phyloP scores from a whole-genome alignment of 2,113 vertebrate species.

The Prochilodus magdalenae region DNA sequence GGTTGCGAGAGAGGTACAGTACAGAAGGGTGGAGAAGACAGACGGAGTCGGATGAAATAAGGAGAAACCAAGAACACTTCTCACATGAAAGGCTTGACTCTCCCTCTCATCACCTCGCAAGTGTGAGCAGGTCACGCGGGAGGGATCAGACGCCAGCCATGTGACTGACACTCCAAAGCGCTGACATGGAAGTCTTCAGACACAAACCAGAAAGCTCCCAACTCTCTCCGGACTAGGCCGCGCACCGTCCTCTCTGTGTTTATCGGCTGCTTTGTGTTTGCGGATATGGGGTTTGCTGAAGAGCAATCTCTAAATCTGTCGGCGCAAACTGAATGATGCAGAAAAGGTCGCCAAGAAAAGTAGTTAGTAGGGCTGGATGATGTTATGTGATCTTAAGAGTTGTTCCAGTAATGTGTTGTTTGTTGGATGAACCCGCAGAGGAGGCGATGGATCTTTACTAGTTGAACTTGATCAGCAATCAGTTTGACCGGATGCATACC shows the following conservation, averaged over 20 bases:
- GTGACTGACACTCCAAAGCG: slow-evolving; percentile 46
- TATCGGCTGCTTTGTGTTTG: background rate
- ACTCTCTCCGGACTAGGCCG: background rate
- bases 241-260: background rate
- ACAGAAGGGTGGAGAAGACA: slow-evolving; percentile 29
- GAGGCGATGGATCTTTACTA: too few species aligned
- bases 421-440: too few species aligned
- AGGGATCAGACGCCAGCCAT: slow-evolving; percentile 31
- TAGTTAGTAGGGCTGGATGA: background rate
- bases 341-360: background rate
- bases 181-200: slow-evolving; percentile 23
- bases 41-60: slow-evolving; percentile 32
- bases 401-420: too few species aligned
- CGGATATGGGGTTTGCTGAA: background rate
- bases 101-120: slow-evolving; percentile 42
- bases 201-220: background rate
- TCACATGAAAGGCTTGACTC: slow-evolving; percentile 43
- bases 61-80: slow-evolving; percentile 27
- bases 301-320: background rate
- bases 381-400: too few species aligned
- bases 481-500: too few species aligned
- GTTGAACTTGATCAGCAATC: too few species aligned
- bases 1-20: background rate
- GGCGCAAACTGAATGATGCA: background rate
- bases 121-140: slow-evolving; percentile 34